phyloP scores from a whole-genome alignment of 2,888 invertebrate species.

The Molorchus minor region DNA sequence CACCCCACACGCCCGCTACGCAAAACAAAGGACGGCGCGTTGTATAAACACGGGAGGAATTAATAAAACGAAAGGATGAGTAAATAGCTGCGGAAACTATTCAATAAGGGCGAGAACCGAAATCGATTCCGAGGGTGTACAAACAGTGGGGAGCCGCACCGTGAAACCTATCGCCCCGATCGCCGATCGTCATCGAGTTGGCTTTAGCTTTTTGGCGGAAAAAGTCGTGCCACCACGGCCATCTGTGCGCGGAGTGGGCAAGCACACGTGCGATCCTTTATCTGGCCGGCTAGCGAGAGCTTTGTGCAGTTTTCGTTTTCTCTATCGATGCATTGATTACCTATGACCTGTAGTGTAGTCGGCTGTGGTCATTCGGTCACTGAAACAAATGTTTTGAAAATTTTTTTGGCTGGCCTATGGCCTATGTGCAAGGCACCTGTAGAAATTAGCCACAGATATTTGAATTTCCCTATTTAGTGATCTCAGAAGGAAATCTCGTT shows the following conservation, averaged over 20 bases:
- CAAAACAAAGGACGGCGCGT: neutral
- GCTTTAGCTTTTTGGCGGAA: constrained; percentile 46
- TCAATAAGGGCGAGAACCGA: constrained; percentile 46
- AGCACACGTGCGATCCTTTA: constrained; percentile 53
- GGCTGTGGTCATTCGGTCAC: no score
- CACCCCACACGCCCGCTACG: neutral
- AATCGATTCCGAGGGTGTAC: constrained; percentile 48
- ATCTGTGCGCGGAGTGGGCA: constrained; percentile 60
- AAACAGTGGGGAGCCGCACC: constrained; percentile 41
- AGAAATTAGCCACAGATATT: no score
- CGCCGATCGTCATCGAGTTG: constrained; percentile 33
- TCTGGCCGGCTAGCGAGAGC: constrained; percentile 30
- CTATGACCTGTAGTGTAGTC: neutral
- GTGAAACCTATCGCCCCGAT: constrained; percentile 28
- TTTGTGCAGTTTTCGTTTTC: constrained; percentile 44
- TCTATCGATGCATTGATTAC: constrained; percentile 25
- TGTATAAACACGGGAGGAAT: constrained; percentile 29
- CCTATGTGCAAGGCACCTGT: no score
- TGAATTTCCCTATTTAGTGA: no score
- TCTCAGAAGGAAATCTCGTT: no score
- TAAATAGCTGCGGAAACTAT: constrained; percentile 44
- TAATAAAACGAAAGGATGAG: constrained; percentile 45
- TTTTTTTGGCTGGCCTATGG: no score
- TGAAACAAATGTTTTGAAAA: no score
- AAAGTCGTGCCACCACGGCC: constrained; percentile 58